Percentiles rank a stretch among this genome's conserved stretches.
Conservation (phyloP, 2,113 vertebrate species). For the Nothoprocta pentlandii region DNA sequence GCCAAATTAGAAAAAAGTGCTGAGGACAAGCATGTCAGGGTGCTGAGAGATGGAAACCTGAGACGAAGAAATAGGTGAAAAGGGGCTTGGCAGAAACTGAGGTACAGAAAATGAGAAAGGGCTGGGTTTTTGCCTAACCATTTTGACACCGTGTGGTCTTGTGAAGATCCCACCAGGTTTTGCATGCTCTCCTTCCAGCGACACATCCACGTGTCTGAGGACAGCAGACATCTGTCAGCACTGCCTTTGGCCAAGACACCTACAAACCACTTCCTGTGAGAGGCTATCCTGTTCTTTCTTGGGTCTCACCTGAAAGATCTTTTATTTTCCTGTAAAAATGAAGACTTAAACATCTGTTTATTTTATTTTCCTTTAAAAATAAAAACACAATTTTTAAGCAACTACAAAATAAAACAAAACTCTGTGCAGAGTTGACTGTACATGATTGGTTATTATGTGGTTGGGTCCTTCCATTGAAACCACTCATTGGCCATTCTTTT, state of each 20-base stretch:
- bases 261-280: neutral
- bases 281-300: neutral
- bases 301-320: neutral
- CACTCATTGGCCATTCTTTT: neutral
- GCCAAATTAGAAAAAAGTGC: neutral
- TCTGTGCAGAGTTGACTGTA: neutral
- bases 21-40: neutral
- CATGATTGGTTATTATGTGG: neutral
- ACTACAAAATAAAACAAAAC: neutral
- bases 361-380: neutral
- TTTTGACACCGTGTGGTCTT: neutral
- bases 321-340: neutral
- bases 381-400: neutral
- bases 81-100: neutral
- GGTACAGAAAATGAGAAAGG: neutral
- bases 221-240: neutral
- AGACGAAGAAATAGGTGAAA: neutral
- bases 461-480: neutral
- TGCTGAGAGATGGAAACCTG: neutral
- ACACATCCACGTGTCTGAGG: neutral
- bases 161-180: neutral
- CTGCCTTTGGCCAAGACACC: accelerated
- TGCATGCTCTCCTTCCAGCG: neutral
- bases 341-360: neutral
- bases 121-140: neutral